Conservation (phyloP, 1,140 invertebrate species). For the Theocolax elegans region DNA sequence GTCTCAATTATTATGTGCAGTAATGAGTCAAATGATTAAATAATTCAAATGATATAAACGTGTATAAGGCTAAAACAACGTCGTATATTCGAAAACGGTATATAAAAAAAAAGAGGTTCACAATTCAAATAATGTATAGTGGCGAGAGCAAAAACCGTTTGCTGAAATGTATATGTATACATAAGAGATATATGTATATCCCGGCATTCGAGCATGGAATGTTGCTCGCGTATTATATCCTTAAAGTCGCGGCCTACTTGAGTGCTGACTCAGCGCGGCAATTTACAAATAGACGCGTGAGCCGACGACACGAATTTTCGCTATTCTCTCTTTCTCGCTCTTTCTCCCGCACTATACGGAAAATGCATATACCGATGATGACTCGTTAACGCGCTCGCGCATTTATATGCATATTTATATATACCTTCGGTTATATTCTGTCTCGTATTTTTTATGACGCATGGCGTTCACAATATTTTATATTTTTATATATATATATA, state of each 20-base stretch:
- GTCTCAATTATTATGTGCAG: no score
- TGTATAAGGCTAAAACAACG: no score
- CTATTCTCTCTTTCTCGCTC: no score
- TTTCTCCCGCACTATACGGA: no score
- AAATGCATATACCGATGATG: not conserved
- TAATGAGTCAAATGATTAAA: no score
- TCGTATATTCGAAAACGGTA: no score
- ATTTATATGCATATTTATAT: not conserved
- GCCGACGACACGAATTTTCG: slow-evolving; percentile 25
- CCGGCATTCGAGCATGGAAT: not conserved
- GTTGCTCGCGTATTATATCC: slow-evolving; percentile 14
- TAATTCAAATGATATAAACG: no score
- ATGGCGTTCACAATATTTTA: no score
- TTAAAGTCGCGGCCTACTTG: slow-evolving; percentile 31
- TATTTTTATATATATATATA: no score
- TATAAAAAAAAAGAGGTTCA: no score
- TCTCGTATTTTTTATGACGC: not conserved
- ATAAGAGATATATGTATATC: not conserved
- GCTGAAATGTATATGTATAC: no score
- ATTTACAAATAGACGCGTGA: slow-evolving; percentile 30
- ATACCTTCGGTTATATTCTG: not conserved
- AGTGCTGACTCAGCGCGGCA: slow-evolving; percentile 23
- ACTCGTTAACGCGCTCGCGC: not conserved
- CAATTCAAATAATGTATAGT: no score
- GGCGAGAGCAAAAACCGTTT: slow-evolving; percentile 21